Base-by-base conservation (phyloP, 2,888 invertebrate genomes). In the Acrocyrtus sp. region DNA sequence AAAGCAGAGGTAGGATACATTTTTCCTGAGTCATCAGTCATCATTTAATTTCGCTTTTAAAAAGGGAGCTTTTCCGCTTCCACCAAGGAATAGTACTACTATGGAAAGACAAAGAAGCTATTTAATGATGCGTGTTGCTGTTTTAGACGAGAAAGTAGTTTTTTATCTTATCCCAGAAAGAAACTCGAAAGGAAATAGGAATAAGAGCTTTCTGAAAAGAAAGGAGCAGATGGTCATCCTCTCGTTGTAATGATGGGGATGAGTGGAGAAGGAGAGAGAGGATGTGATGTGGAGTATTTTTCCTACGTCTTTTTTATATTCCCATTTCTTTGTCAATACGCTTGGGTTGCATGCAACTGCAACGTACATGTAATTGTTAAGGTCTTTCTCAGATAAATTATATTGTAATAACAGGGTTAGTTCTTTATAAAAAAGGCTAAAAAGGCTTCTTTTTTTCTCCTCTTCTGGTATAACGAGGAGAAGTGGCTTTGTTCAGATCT, bases 171-270 rank as follows among this genome's bases (percentile, higher is more conserved):
- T 43, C 21, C 8, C 41, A 57, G 41, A 39, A 41, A 17, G 41
- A 17, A n/a, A n/a, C n/a, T n/a, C 6, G 22, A 62, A 41, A 62
- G 39, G 62, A 62, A 62, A 62, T 53, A 34, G 65, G 65, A 65
- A 54, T n/a, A n/a, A 47, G 22, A 45, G 17, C 51, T 51, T 62
- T 61, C 19, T 50, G 29, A 48, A 54, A 50, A 47, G 34, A 47
- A 47, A 66, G 26, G 65, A 66, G 66, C 66, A 66, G 66, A 66
- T 66, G 66, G 66, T 57, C 66, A 66, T 66, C 66, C 66, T 56
- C 48, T 41, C 24, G n/a, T n/a, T n/a, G n/a, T n/a, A n/a, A n/a
- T n/a, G n/a, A n/a, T n/a, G n/a, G n/a, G n/a, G n/a, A n/a, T n/a
- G n/a, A n/a, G n/a, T n/a, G n/a, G n/a, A n/a, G n/a, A n/a, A n/a